Percentiles rank a stretch among this genome's conserved stretches.
phyloP scores from a whole-genome alignment of 2,888 invertebrate genomes.

The Macrophya alboannulata region DNA sequence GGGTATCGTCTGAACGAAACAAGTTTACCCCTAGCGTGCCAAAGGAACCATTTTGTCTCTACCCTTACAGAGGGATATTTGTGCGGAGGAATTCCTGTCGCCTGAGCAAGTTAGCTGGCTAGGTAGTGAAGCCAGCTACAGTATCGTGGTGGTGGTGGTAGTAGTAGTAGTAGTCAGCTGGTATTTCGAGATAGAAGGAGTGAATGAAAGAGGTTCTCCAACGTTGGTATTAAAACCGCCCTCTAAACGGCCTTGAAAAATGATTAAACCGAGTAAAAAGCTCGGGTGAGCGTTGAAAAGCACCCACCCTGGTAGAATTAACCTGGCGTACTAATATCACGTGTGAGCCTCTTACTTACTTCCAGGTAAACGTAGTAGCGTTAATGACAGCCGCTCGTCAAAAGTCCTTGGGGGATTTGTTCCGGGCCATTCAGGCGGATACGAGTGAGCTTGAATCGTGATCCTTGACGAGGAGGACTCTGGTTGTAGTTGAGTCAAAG shows the following conservation, averaged over 20 bases:
- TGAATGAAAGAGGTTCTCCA: not conserved
- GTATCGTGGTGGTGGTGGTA: too few species aligned
- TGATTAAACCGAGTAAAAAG: not conserved
- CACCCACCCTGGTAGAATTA: not conserved
- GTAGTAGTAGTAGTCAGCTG: not conserved
- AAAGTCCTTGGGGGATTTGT: constrained; percentile 39
- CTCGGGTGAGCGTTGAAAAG: not conserved
- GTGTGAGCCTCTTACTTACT: not conserved
- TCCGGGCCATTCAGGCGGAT: constrained; percentile 27
- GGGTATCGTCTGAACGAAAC: not conserved
- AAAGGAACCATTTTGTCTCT: constrained; percentile 1
- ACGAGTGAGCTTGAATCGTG: constrained; percentile 38
- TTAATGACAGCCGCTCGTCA: constrained; percentile 46
- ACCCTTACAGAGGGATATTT: constrained; percentile 11
- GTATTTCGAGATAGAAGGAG: not conserved
- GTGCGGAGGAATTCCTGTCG: constrained; percentile 23
- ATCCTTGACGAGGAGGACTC: constrained; percentile 47
- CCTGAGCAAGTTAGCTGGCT: not conserved
- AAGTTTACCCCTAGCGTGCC: not conserved
- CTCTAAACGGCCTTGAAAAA: not conserved
- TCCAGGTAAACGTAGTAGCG: constrained; percentile 12
- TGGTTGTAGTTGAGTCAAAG: constrained; percentile 8
- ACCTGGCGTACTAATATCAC: not conserved
- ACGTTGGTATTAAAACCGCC: not conserved
- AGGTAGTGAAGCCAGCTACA: too few species aligned